Conservation (phyloP, 2,797 vertebrate genomes). For the Notolepis coatsorum region DNA sequence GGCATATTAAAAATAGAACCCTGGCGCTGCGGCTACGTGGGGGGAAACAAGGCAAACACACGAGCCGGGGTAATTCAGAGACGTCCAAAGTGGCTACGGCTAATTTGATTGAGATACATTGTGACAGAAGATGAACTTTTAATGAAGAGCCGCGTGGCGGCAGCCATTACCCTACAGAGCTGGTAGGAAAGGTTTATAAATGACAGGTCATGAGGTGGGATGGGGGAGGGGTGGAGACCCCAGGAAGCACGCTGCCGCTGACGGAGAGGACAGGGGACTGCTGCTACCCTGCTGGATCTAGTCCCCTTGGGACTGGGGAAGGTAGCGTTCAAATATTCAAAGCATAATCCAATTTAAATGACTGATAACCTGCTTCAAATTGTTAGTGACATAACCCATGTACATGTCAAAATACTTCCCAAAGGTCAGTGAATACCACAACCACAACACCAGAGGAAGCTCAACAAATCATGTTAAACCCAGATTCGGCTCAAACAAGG, state of each 20-base stretch:
- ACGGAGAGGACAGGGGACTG: conserved; percentile 39
- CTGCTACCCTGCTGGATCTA: background rate
- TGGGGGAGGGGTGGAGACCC: conserved; percentile 27
- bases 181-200: conserved; percentile 83
- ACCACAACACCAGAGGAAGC: no score
- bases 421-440: no score
- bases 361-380: no score
- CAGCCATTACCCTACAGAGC: conserved; percentile 78
- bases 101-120: conserved; percentile 88
- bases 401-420: no score
- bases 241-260: conserved; percentile 54
- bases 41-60: conserved; percentile 57
- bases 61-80: conserved; percentile 54
- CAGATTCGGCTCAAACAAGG: no score
- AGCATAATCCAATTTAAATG: no score
- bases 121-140: conserved; percentile 95
- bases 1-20: conserved; percentile 66
- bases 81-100: conserved; percentile 84
- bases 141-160: conserved; percentile 87
- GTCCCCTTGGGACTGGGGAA: no score
- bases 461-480: no score
- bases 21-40: conserved; percentile 29
- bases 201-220: conserved; percentile 72
- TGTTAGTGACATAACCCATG: no score
- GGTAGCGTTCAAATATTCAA: no score